These are phyloP conservation scores for Aphrophora alni DNA, from an alignment of 2,888 invertebrate species.

Conservation along the genomic window DNA sequence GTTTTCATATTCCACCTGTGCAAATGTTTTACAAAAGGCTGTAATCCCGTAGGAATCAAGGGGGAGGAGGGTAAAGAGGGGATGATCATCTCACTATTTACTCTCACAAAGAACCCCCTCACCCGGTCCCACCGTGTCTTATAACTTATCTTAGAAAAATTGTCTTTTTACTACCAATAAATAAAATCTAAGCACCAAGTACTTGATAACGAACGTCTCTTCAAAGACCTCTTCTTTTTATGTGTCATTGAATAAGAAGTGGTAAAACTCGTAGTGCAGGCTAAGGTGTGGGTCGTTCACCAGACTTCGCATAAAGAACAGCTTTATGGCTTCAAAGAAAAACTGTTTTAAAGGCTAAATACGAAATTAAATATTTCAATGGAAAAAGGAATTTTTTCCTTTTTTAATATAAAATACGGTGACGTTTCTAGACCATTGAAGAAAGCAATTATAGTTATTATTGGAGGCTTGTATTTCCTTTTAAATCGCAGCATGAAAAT, in stretches of 20 bases:
- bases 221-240: background rate
- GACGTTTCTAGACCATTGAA: background rate
- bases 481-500: background rate
- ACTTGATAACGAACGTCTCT: slow-evolving; percentile 1
- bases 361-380: slow-evolving; percentile 4
- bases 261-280: background rate
- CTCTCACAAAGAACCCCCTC: background rate
- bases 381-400: background rate
- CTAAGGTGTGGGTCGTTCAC: background rate
- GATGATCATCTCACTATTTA: background rate
- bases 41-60: background rate
- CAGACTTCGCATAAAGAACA: background rate
- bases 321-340: slow-evolving; percentile 1
- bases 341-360: slow-evolving; percentile 3
- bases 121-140: background rate
- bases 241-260: background rate
- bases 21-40: background rate
- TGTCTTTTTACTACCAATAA: background rate
- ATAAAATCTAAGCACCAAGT: background rate
- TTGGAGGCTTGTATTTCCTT: background rate
- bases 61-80: background rate
- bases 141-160: background rate
- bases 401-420: background rate
- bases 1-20: background rate
- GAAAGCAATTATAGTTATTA: background rate